Evolutionary conservation across 2,888 invertebrate genomes (phyloP).

Genomic region (Mythimna lalbum): DNA sequence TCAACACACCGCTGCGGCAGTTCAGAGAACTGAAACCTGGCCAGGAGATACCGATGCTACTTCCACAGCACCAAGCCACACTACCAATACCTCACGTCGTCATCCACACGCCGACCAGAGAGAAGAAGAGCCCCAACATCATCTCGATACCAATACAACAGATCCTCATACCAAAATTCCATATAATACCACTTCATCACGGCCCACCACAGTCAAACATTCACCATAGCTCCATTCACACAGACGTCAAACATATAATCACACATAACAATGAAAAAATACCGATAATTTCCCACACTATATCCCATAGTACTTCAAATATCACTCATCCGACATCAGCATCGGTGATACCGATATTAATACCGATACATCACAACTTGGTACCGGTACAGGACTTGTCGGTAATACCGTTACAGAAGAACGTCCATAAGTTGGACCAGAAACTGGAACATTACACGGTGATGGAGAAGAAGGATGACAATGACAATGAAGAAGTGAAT

Average conservation of each 20-base stretch:
- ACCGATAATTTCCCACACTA: slow-evolving; percentile 73
- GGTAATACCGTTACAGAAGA: slow-evolving; percentile 81
- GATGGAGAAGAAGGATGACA: slow-evolving; percentile 70
- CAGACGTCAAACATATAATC: slow-evolving; percentile 67
- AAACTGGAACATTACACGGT: slow-evolving; percentile 69
- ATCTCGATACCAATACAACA: slow-evolving; percentile 72
- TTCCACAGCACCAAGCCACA: slow-evolving; percentile 52
- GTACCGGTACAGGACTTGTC: slow-evolving; percentile 81
- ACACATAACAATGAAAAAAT: slow-evolving; percentile 71
- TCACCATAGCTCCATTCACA: slow-evolving; percentile 72
- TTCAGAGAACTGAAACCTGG: slow-evolving; percentile 50
- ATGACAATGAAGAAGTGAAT: slow-evolving; percentile 74
- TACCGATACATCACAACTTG: slow-evolving; percentile 77
- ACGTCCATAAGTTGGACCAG: slow-evolving; percentile 64
- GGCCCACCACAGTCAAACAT: slow-evolving; percentile 72
- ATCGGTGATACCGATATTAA: slow-evolving; percentile 69
- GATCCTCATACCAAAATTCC: slow-evolving; percentile 73
- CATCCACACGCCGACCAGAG: slow-evolving; percentile 56
- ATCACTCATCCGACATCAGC: slow-evolving; percentile 72
- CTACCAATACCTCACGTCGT: slow-evolving; percentile 34
- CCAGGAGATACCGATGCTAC: slow-evolving; percentile 49
- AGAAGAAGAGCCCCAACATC: slow-evolving; percentile 72
- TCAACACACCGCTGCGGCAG: slow-evolving; percentile 66
- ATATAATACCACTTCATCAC: slow-evolving; percentile 73
- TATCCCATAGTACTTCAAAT: slow-evolving; percentile 71